phyloP scores from a whole-genome alignment of 2,797 vertebrate genomes.

The Gambelia wislizenii region DNA sequence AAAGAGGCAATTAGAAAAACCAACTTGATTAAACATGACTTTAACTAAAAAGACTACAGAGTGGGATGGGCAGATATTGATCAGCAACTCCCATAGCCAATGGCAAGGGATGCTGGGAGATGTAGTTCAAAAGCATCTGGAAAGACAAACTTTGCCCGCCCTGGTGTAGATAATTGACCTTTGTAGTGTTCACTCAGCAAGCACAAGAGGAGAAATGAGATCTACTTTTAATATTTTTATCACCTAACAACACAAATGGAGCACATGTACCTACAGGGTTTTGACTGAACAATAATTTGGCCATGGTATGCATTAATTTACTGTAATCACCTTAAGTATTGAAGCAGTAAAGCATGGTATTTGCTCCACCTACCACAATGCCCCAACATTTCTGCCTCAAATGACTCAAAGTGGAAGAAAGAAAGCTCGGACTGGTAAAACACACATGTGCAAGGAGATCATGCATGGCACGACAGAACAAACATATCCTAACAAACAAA shows the following conservation, averaged over 20 bases:
- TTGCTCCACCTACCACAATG: background rate
- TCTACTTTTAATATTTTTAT: constrained; percentile 11
- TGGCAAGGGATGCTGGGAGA: too few relatives aligned
- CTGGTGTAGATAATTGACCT: constrained; percentile 17
- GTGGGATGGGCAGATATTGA: too few relatives aligned
- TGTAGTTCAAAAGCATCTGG: too few relatives aligned
- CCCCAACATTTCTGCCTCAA: constrained; percentile 1
- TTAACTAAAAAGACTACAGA: constrained; percentile 6
- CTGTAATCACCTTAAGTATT: constrained; percentile 16
- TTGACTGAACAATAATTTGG: constrained; percentile 6
- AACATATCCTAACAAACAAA: background rate
- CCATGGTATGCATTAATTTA: background rate
- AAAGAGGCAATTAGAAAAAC: constrained; percentile 45
- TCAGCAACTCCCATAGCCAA: too few relatives aligned
- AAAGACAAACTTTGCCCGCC: background rate
- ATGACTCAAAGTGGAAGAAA: background rate
- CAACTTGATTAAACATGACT: constrained; percentile 27
- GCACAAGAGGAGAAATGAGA: background rate
- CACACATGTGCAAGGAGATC: constrained; percentile 21
- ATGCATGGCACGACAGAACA: background rate
- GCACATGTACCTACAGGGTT: background rate
- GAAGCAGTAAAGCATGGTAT: constrained; percentile 14
- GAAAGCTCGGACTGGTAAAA: background rate
- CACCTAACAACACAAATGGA: background rate
- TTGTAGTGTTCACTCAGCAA: constrained; percentile 17